phyloP scores from a whole-genome alignment of 2,888 invertebrate species.

The Notodonta ziczac region DNA sequence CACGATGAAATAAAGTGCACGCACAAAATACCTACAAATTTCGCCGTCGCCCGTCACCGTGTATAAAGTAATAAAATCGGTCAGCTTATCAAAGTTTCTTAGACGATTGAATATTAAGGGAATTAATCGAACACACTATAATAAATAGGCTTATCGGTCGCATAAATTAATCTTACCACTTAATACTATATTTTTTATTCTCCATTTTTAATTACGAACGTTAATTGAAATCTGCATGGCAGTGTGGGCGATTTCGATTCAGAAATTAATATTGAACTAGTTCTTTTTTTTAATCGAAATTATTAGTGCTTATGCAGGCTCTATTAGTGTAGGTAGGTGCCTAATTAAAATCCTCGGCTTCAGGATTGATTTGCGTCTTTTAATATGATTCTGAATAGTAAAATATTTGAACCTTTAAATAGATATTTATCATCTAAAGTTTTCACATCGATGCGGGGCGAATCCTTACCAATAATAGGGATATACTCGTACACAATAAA shows the following conservation, averaged over 20 bases:
- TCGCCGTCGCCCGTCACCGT: constrained; percentile 7
- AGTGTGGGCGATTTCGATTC: constrained; percentile 41
- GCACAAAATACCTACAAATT: not conserved
- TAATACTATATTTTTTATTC: constrained; percentile 72
- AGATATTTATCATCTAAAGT: too few relatives aligned
- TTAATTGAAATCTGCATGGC: constrained; percentile 74
- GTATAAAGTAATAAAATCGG: constrained; percentile 47
- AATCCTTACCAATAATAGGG: too few relatives aligned
- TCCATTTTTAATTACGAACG: constrained; percentile 77
- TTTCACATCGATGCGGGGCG: too few relatives aligned
- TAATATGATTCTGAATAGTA: too few relatives aligned
- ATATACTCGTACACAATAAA: too few relatives aligned
- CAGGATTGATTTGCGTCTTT: too few relatives aligned
- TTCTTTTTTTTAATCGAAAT: constrained; percentile 46
- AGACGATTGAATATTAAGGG: constrained; percentile 54
- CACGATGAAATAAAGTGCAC: not conserved
- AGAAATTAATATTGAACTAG: constrained; percentile 49
- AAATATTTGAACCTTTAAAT: too few relatives aligned
- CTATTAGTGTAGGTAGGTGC: not conserved
- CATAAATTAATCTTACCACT: constrained; percentile 74
- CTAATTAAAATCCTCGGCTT: not conserved
- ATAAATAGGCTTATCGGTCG: constrained; percentile 76
- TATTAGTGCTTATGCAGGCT: constrained; percentile 3
- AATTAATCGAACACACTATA: constrained; percentile 74
- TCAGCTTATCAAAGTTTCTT: constrained; percentile 54